Base-by-base conservation (phyloP, 2,113 vertebrate species). In the Clarias magur region DNA sequence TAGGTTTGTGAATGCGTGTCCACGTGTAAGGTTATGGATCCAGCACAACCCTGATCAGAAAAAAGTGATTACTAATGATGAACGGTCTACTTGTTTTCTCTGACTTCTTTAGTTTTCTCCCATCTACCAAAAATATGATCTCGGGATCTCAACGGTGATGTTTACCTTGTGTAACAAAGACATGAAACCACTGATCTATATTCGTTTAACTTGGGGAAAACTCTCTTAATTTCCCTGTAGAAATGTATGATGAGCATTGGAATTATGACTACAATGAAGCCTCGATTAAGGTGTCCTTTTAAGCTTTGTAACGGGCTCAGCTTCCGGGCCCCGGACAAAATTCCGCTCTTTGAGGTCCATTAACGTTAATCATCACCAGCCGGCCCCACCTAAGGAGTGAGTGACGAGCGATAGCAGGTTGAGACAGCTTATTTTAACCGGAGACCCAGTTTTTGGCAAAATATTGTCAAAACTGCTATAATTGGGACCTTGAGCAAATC, bases 201-300 rank as follows among this genome's bases (percentile, higher is more conserved):
- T 38, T 70, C 75, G 68, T 3, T 85, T 67, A 80, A 62, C 67
- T 85, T 34, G 4, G 21, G 1, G 0, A 86, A 80, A 86, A n/a
- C 27, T 68, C 59, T 16, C 19, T 67, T 38, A 3, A 78, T 42
- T 80, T 19, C 23, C 19, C 21, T 67, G 60, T 82, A 68, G 53
- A 68, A 57, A 30, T 70, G 34, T 21, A n/a, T 10, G 30, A 34
- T 86, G 62, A 88, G 72, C 54, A 38, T 78, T 34, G 83, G 54
- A 25, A 30, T 67, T 5, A 21, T n/a, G 54, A 76, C 34, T 4
- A 48, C 42, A 48, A 48, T 7, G 42, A 48, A 48, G 42, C 42
- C 42, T 48, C 6, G 42, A 48, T 48, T 48, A 48, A 48, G 42
- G 7, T 48, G 42, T 48, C 42, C 6, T 48, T 48, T 48, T 48